These are phyloP conservation scores for Calephelis perditalis DNA, from an alignment of 2,888 invertebrate species.

Conservation along the genomic window DNA sequence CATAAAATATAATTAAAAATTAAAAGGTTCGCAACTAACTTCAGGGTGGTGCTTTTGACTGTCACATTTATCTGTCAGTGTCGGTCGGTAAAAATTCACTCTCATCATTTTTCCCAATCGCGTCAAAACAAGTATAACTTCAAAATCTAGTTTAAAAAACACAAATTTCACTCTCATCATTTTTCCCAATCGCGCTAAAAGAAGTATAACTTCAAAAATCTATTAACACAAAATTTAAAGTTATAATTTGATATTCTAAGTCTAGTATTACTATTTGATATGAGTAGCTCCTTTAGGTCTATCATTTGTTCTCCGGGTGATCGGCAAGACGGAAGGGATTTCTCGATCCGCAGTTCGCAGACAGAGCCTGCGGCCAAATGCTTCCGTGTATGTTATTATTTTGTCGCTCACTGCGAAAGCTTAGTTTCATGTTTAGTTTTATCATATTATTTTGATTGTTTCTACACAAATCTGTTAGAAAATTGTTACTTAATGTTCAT, in stretches of 20 bases:
- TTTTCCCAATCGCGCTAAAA: no score
- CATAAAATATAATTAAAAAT: no score
- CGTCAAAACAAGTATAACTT: no score
- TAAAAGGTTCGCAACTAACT: no score
- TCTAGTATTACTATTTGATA: not conserved
- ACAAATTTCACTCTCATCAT: no score
- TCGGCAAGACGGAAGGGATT: constrained; percentile 22
- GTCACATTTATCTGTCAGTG: no score
- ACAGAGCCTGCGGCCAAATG: constrained; percentile 23
- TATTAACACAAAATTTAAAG: not conserved
- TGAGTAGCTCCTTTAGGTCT: constrained; percentile 2
- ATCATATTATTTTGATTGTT: constrained; percentile 4
- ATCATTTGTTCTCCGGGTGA: constrained; percentile 8
- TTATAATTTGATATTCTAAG: not conserved
- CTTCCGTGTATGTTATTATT: constrained; percentile 31
- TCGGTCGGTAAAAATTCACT: no score
- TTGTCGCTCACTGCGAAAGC: constrained; percentile 23
- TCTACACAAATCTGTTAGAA: not conserved
- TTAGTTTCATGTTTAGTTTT: constrained; percentile 6
- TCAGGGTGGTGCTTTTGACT: no score
- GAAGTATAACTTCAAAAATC: no score
- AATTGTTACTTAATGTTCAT: no score
- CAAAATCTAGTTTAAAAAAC: no score
- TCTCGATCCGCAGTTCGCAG: constrained; percentile 20
- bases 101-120: no score